These are phyloP conservation scores for Cylloceria caligata DNA, from an alignment of 2,888 invertebrate species.

Conservation along the genomic window DNA sequence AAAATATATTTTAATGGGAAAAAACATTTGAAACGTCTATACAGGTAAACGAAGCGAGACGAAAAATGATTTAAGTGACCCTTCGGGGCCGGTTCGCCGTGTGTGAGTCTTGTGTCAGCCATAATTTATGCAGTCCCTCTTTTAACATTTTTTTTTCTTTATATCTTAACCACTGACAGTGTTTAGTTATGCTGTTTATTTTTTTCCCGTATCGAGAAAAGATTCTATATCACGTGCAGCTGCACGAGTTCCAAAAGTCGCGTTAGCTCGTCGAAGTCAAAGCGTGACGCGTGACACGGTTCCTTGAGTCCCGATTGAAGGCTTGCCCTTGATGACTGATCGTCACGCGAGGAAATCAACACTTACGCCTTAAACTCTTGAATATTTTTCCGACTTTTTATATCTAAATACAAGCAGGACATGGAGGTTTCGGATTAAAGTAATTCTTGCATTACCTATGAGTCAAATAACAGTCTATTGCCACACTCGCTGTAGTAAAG, in stretches of 20 bases:
- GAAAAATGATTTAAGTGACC: constrained; percentile 70
- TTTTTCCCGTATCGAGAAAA: background rate
- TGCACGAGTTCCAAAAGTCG: constrained; percentile 12
- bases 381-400: background rate
- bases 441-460: background rate
- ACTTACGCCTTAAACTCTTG: background rate
- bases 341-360: constrained; percentile 11
- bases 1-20: too few relatives aligned
- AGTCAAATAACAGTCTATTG: background rate
- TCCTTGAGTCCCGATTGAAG: constrained; percentile 15
- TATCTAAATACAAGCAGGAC: background rate
- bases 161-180: background rate
- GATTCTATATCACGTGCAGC: constrained; percentile 15
- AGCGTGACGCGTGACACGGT: constrained; percentile 24
- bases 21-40: constrained; percentile 14
- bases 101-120: constrained; percentile 46
- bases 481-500: background rate
- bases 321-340: background rate
- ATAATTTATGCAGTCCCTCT: constrained; percentile 66
- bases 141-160: background rate
- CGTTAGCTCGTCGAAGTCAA: constrained; percentile 10
- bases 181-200: background rate
- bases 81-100: constrained; percentile 57
- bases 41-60: constrained; percentile 55
- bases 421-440: background rate